phyloP scores from a whole-genome alignment of 2,888 invertebrate species.

The Pseudococcus viburni region DNA sequence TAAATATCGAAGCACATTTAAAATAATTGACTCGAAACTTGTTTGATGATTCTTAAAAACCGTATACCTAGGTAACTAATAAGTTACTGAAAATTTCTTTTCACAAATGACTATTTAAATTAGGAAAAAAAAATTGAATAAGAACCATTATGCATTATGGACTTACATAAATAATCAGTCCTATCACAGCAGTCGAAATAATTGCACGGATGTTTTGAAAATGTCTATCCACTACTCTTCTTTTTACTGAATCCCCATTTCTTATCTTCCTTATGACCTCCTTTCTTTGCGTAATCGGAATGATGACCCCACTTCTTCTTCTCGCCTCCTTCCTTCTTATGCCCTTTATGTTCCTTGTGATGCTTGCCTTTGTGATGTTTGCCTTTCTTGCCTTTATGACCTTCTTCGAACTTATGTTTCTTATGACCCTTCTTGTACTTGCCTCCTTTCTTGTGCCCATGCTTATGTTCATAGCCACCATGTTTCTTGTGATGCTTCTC shows the following conservation, averaged over 20 bases:
- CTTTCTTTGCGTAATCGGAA: slow-evolving; percentile 84
- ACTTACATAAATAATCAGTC: slow-evolving; percentile 59
- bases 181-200: slow-evolving; percentile 63
- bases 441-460: slow-evolving; percentile 86
- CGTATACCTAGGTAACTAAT: neutral
- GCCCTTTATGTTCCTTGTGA: slow-evolving; percentile 84
- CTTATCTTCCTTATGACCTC: slow-evolving; percentile 84
- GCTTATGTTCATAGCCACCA: slow-evolving; percentile 82
- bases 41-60: neutral
- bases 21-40: slow-evolving; percentile 26
- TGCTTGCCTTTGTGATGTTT: slow-evolving; percentile 86
- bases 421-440: slow-evolving; percentile 87
- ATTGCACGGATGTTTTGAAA: neutral
- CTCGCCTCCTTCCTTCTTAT: slow-evolving; percentile 84
- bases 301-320: slow-evolving; percentile 83
- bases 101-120: neutral
- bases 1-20: slow-evolving; percentile 36
- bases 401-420: slow-evolving; percentile 82
- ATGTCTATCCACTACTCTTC: slow-evolving; percentile 59
- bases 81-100: neutral
- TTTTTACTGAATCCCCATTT: slow-evolving; percentile 80
- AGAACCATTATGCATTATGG: slow-evolving; percentile 16
- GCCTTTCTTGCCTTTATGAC: slow-evolving; percentile 86
- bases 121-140: slow-evolving; percentile 13
- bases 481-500: slow-evolving; percentile 87